A percentile compares a stretch with the other conserved stretches of the same genome.
These are phyloP conservation scores for Aegotheles bennettii DNA, from an alignment of 2,113 vertebrate genomes.

Conservation along the genomic window DNA sequence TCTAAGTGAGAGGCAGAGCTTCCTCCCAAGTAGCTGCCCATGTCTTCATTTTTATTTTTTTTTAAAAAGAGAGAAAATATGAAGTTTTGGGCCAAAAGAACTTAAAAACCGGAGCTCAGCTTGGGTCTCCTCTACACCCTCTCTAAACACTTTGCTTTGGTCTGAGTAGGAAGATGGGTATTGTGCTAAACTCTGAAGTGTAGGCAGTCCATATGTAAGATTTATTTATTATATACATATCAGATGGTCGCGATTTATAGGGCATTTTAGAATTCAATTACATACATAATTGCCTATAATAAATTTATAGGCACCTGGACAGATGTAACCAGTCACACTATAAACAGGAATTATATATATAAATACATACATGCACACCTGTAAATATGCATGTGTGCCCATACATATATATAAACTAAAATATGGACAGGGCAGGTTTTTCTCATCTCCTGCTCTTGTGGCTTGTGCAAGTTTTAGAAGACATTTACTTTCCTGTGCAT, in stretches of 20 bases:
- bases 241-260: conserved; percentile 40
- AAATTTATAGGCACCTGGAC: conserved; percentile 63
- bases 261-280: conserved; percentile 58
- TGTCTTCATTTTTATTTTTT: no score
- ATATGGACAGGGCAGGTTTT: neutral
- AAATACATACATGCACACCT: conserved; percentile 41
- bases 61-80: rapidly evolving
- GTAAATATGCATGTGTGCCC: conserved; percentile 47
- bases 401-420: conserved; percentile 20
- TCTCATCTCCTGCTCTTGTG: neutral
- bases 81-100: neutral
- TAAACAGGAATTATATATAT: conserved; percentile 57
- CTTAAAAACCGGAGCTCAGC: neutral
- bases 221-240: conserved; percentile 40
- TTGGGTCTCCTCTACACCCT: neutral
- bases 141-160: neutral
- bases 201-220: neutral
- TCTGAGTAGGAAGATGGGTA: neutral
- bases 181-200: neutral
- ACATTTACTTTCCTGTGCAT: neutral
- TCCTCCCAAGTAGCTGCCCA: neutral
- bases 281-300: conserved; percentile 64
- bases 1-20: neutral
- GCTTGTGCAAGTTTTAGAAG: conserved; percentile 1
- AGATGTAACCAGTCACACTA: conserved; percentile 38